Evolutionary conservation across 2,113 vertebrate genomes (phyloP).

Genomic region (human): GRCh38 chr6:116483501-116484000

Average conservation of each 20-base stretch:
- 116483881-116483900: neutral
- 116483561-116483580: no score
- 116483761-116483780: neutral
- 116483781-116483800: neutral
- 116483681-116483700: neutral
- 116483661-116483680: neutral
- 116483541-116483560: no score
- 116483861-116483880: neutral
- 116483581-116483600: no score
- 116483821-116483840: neutral
- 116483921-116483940: neutral
- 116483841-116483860: neutral
- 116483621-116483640: no score
- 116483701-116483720: neutral
- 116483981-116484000: neutral
- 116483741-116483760: neutral
- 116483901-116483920: neutral
- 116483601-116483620: no score
- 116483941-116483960: slow-evolving; percentile 14
- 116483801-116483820: neutral
- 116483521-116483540: no score
- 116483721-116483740: neutral
- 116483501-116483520: neutral
- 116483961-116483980: neutral
- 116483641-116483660: no score